Base-by-base conservation (phyloP, 2,797 vertebrate species). In the Melanotaenia nigrans region DNA sequence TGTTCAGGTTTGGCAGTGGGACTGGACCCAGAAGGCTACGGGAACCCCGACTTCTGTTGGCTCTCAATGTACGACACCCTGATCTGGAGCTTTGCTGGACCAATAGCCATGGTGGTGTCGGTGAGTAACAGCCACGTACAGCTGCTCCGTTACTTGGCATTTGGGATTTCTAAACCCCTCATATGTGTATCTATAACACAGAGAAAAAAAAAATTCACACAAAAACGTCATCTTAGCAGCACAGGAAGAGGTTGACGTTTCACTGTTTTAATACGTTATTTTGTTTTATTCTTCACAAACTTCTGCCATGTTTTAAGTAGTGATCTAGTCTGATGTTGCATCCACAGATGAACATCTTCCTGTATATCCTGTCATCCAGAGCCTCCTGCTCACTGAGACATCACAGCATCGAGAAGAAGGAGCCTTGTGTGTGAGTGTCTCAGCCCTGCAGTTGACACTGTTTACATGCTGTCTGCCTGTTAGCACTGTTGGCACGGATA, bases 31-130 rank as follows among this genome's bases (percentile, higher is more conserved):
- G 96, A 98, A 86, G 97, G 97, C 51, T 98, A 98, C 0, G 97
- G 97, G 20, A 99, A 98, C 91, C 96, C 97, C 0, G 97, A 99
- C 81, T 99, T 97, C 94, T 99, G 97, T 80, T 98, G 97, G 97
- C 92, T 99, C 56, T 96, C 97, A 9, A 89, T 99, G 87, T 96
- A 97, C 0, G 97, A 99, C 83, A 97, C 95, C 0, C 93, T 99
- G 54, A 96, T 98, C 78, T 98, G 97, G 97, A 99, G 97, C 83
- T 95, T 99, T 2, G 96, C 96, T 0, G 97, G 97, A 35, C 97
- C 97, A 13, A 95, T 96, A 32, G 93, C 94, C 55, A 91, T 95
- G 1, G 96, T 93, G 0, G 94, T 96, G 28, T 95, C 96, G 16
- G 97, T 99, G 89, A 89, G 96, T 94, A 65, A 14, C 36, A 18